Evolutionary conservation across 2,888 invertebrate species (phyloP), one percentile per base, ranked within the genome.

Genomic region (Notodonta ziczac): DNA sequence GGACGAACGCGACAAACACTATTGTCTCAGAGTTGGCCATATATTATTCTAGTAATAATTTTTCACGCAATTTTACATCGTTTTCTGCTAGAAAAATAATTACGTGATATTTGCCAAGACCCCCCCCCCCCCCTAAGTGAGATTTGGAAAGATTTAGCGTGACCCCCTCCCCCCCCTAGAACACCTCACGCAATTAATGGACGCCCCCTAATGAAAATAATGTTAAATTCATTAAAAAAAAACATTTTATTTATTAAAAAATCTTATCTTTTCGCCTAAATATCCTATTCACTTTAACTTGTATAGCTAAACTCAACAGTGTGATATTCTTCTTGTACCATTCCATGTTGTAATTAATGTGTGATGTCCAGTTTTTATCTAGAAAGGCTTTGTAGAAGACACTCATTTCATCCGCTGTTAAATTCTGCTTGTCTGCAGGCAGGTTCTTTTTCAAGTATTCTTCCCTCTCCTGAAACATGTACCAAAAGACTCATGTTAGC

Each of bases 381-480:
- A 98, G 91, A 84, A 98, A 98, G 57, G 94, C 88, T 90, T 97
- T 98, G 82, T 98, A 98, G 88, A 98, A 98, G 35, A 96, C 95
- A 76, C 98, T 97, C 96, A 98, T 97, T 87, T 97, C 96, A 88
- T 97, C 97, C 1, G 97, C 96, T 5, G 96, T 95, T 32, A 96
- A 83, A 52, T 94, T 95, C 59, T 94, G 90, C 70, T 94, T 89
- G 8, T 89, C 83, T 58, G 91, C 90, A 55, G 94, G 93, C 14
- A 91, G 68, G 60, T 93, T 89, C 48, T 87, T 84, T 68, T 90
- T 88, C 5, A 96, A 82, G 76, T 95, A 96, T 46, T 93, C 90
- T 70, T 95, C 94, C 70, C 89, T 91, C 88, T 94, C 95, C 96
- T 96, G 91, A n/a, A 74, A 72, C 56, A 50, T 46, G 50, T 16